Conservation (phyloP, 2,797 vertebrate genomes). For the Molossus alvarezi region DNA sequence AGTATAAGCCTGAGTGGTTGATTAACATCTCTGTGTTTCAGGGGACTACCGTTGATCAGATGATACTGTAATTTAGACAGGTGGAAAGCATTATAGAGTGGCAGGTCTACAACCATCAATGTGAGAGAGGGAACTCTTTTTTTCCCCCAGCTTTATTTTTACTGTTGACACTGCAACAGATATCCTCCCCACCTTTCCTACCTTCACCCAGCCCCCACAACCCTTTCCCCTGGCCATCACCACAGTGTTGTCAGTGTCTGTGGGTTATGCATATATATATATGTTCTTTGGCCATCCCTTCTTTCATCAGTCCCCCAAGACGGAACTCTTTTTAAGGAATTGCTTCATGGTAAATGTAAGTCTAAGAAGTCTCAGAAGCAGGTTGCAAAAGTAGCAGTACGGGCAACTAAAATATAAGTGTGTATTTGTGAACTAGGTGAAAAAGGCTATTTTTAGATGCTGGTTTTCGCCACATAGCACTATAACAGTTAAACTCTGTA, state of each 20-base stretch:
- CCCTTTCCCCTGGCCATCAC: neutral
- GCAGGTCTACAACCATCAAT: constrained; percentile 1
- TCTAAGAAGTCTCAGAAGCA: neutral
- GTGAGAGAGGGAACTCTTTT: neutral
- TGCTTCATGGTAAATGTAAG: constrained; percentile 28
- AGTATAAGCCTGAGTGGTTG: neutral
- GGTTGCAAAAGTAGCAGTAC: neutral
- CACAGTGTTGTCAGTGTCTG: neutral
- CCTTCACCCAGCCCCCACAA: neutral
- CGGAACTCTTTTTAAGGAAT: constrained; percentile 40
- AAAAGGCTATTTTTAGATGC: constrained; percentile 51
- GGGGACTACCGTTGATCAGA: neutral
- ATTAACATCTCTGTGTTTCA: constrained; percentile 56
- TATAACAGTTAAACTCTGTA: constrained; percentile 20
- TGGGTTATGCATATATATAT: neutral
- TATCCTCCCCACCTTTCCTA: neutral
- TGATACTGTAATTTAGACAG: neutral
- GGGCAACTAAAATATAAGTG: constrained; percentile 40
- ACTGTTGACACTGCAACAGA: neutral
- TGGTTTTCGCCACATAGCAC: constrained; percentile 33
- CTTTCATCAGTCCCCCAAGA: neutral
- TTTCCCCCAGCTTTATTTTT: neutral
- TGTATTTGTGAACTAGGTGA: constrained; percentile 5
- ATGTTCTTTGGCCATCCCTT: neutral
- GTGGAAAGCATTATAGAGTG: neutral